Percentiles rank a stretch among this genome's conserved stretches.
phyloP scores from a whole-genome alignment of 2,113 vertebrate species.

The Scytalopus superciliaris region DNA sequence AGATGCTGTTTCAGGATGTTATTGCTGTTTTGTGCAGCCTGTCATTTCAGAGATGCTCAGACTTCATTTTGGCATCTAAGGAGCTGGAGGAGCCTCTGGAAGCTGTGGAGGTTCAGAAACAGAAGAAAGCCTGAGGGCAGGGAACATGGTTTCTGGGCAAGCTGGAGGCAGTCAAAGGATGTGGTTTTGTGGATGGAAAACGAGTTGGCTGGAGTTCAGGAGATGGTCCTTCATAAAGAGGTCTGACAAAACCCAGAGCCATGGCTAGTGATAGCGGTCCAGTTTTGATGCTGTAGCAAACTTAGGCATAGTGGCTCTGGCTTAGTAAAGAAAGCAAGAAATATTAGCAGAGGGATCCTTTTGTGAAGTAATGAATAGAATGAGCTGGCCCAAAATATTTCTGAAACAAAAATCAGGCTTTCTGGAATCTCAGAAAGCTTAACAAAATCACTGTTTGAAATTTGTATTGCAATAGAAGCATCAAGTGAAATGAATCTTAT shows the following conservation, averaged over 20 bases:
- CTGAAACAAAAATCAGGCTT: neutral
- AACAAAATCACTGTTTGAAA: neutral
- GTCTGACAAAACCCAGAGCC: neutral
- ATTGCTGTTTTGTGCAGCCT: neutral
- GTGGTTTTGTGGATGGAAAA: constrained; percentile 20
- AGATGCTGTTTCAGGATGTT: neutral
- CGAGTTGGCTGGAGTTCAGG: neutral
- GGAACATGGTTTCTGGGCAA: neutral
- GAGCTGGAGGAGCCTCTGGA: neutral
- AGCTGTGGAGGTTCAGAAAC: neutral
- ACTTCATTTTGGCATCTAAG: constrained; percentile 8
- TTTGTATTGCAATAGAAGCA: neutral
- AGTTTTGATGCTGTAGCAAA: neutral
- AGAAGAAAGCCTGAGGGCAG: neutral
- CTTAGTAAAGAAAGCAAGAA: neutral
- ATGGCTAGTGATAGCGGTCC: neutral
- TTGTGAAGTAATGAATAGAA: neutral
- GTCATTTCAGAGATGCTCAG: constrained; percentile 19
- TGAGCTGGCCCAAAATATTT: neutral
- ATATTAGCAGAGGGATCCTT: neutral
- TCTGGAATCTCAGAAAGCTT: neutral
- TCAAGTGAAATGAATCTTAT: neutral
- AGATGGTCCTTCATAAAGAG: neutral
- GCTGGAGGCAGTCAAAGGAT: constrained; percentile 6
- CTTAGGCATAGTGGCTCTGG: neutral